A percentile compares a stretch with the other conserved stretches of the same genome.
These are phyloP conservation scores for Rhingia campestris DNA, from an alignment of 2,888 invertebrate genomes.

Conservation along the genomic window DNA sequence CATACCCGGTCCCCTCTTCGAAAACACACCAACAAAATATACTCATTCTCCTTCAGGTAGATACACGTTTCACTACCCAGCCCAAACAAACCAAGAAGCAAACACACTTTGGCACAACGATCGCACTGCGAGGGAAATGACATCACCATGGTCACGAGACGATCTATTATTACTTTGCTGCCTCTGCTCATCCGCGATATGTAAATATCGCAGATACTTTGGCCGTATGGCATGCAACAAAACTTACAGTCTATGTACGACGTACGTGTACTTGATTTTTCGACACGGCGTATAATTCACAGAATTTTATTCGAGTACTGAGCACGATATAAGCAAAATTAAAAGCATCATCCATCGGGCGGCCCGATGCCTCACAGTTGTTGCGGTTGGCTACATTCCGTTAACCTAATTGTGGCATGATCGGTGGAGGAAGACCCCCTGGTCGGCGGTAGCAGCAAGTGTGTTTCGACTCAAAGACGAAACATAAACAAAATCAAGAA, in stretches of 20 bases:
- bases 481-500: slow-evolving; percentile 43
- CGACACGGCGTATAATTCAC: slow-evolving; percentile 54
- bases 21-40: no score
- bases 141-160: no score
- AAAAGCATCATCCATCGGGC: slow-evolving; percentile 44
- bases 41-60: no score
- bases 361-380: slow-evolving; percentile 75
- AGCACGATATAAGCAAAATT: slow-evolving; percentile 13
- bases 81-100: no score
- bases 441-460: no score
- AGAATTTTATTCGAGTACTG: slow-evolving; percentile 26
- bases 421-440: no score
- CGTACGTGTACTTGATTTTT: background rate
- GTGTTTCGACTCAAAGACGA: slow-evolving; percentile 53
- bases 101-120: no score
- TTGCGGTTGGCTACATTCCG: slow-evolving; percentile 75
- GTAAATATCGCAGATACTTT: slow-evolving; percentile 15
- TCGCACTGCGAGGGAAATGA: no score
- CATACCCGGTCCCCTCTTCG: no score
- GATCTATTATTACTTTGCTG: no score
- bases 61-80: no score
- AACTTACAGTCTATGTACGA: background rate
- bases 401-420: slow-evolving; percentile 73
- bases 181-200: no score
- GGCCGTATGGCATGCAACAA: slow-evolving; percentile 36